Evolutionary conservation across 1,140 invertebrate genomes (phyloP), one percentile per base, ranked within the genome.

Genomic region (Chlorops oryzae): DNA sequence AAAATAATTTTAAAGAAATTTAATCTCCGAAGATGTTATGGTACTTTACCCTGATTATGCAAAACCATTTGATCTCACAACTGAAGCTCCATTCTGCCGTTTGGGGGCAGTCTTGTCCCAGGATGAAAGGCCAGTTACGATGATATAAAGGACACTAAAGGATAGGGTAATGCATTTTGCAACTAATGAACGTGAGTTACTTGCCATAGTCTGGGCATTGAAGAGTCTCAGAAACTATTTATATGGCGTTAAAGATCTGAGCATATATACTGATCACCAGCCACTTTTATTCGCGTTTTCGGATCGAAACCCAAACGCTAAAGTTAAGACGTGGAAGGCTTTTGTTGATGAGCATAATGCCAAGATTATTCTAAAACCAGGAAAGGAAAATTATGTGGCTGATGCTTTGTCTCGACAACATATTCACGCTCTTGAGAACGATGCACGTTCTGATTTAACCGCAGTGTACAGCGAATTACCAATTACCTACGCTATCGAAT

Each of bases 1-100:
- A 76, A 47, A 55, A 75, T 18, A 58, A 41, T 34, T 52, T 74
- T 17, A 74, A 73, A 65, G 48, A 67, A 27, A 58, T 64, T 17
- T 78, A 32, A 65, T 58, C 3, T 70, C 66, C n/a, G 59, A 73
- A 22, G 68, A 69, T 3, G 55, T 77, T 17, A 51, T 77, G n/a
- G 54, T 62, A 45, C 53, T 54, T 1, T 69, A 63, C 37, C 64
- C 67, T 1, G 59, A 73, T 41, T 72, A 67, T 41, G 23, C 35
- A 1, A 52, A 61, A 45, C 54, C 53, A 13, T 70, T 73, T 42
- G 58, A 59, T 21, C 47, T 72, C 9, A 61, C 60, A 0, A 66
- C 57, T 0, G 66, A 71, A 34, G 68, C 63, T 3, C 57, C 51
- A 9, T 47, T 50, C 21, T 40, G 23, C 22, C 61, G 62, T 2